Conservation (phyloP, 2,888 invertebrate species). For the Parnassius smintheus region DNA sequence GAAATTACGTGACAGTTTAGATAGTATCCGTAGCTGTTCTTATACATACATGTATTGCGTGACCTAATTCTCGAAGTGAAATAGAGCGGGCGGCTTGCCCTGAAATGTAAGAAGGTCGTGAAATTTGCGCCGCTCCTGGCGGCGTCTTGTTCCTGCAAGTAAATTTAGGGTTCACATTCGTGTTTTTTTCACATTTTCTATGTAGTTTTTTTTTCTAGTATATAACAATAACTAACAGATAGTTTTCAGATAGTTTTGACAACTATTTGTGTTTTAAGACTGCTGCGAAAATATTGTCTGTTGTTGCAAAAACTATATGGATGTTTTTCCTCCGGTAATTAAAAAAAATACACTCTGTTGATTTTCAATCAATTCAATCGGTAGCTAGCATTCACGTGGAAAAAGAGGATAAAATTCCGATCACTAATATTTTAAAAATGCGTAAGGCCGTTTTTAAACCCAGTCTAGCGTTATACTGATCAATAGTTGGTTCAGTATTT, state of each 20-base stretch:
- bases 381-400: constrained; percentile 7
- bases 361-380: not conserved
- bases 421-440: constrained; percentile 1
- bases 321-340: not conserved
- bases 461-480: constrained; percentile 10
- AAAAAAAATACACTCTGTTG: not conserved
- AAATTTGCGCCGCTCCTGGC: constrained; percentile 16
- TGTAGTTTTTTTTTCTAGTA: no score
- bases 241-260: no score
- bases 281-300: no score
- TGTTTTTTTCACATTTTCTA: no score
- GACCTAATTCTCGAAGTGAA: constrained; percentile 24
- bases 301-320: not conserved
- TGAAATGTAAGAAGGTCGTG: constrained; percentile 23
- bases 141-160: constrained; percentile 16
- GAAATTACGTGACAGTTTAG: no score
- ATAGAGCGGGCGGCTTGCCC: constrained; percentile 16
- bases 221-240: no score
- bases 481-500: constrained; percentile 6
- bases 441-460: constrained; percentile 2
- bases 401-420: constrained; percentile 1
- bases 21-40: no score
- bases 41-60: constrained; percentile 7
- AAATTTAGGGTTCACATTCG: constrained; percentile 10
- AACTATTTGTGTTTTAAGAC: no score